Conservation (phyloP, 2,113 vertebrate genomes). For the Stigmatopora nigra region DNA sequence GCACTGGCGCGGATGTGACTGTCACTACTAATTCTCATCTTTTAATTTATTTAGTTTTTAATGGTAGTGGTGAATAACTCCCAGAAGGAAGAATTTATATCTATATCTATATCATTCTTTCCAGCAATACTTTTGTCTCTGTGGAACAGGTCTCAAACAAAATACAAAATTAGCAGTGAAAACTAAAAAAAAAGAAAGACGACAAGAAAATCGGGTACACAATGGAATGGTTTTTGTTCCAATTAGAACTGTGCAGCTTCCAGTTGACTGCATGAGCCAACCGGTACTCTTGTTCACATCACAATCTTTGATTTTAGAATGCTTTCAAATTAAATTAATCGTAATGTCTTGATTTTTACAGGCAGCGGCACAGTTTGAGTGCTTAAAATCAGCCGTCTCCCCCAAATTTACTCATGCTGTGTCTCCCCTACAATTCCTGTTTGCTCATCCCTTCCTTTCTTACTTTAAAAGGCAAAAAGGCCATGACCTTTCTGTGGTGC, state of each 20-base stretch:
- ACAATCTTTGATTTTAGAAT: conserved; percentile 1
- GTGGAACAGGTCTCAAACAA: no score
- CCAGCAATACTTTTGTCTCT: no score
- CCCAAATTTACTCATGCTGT: conserved; percentile 62
- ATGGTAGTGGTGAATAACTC: conserved; percentile 27
- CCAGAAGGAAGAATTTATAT: conserved; percentile 12
- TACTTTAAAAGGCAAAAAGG: conserved; percentile 56
- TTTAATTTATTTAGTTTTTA: conserved; percentile 12
- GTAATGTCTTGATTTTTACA: conserved; percentile 61
- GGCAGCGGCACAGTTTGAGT: conserved; percentile 53
- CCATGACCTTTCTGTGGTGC: conserved; percentile 62
- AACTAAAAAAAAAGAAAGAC: no score
- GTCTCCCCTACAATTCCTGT: conserved; percentile 53
- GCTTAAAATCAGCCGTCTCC: conserved; percentile 66
- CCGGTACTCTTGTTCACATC: neutral
- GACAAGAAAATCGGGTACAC: no score
- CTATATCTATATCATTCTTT: no score
- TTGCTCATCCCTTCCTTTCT: conserved; percentile 54
- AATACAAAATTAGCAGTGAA: no score
- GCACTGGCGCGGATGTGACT: conserved; percentile 51
- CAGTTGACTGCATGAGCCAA: neutral
- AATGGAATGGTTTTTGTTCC: neutral
- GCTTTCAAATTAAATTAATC: conserved; percentile 56
- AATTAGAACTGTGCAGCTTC: neutral
- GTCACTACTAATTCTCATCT: conserved; percentile 56